A percentile compares a stretch with the other conserved stretches of the same genome.
Evolutionary conservation across 1,140 invertebrate genomes (phyloP).

Genomic region (Achroia grisella): DNA sequence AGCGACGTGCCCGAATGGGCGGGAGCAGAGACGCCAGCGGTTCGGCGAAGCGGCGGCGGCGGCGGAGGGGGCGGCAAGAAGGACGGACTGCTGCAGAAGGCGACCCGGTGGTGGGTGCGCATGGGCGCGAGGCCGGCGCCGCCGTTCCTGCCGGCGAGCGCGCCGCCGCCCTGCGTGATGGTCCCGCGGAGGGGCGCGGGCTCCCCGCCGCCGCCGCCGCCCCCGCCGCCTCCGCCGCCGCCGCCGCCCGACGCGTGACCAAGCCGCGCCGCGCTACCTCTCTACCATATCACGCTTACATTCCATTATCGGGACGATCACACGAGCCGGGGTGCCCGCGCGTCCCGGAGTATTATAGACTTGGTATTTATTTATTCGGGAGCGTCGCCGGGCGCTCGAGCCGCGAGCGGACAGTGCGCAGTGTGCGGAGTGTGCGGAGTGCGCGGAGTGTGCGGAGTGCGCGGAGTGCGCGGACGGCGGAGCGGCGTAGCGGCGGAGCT

Average conservation of each 20-base stretch:
- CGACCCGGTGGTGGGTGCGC: conserved; percentile 60
- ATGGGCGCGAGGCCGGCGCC: conserved; percentile 54
- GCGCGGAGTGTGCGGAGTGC: conserved; percentile 17
- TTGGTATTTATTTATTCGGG: conserved; percentile 70
- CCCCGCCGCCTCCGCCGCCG: conserved; percentile 17
- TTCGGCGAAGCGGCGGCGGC: conserved; percentile 24
- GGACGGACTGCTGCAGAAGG: conserved; percentile 66
- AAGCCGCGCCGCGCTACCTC: conserved; percentile 19
- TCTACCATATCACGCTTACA: conserved; percentile 63
- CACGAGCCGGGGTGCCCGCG: conserved; percentile 42
- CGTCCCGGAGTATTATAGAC: conserved; percentile 67
- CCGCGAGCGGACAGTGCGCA: conserved; percentile 24
- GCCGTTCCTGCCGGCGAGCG: conserved; percentile 25
- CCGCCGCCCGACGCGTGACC: conserved; percentile 52
- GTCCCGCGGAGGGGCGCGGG: conserved; percentile 53
- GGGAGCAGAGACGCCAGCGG: conserved; percentile 26
- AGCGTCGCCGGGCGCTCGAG: conserved; percentile 28
- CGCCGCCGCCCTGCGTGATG: conserved; percentile 61
- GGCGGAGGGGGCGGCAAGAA: conserved; percentile 47
- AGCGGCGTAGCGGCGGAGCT: not conserved
- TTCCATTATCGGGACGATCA: conserved; percentile 65
- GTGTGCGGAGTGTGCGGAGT: conserved; percentile 16
- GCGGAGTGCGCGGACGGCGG: conserved; percentile 3
- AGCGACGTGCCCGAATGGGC: conserved; percentile 72
- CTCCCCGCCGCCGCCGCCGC: conserved; percentile 42